A percentile compares a stretch with the other conserved stretches of the same genome.
phyloP scores from a whole-genome alignment of 2,888 invertebrate species.

The Bombylius discolor region DNA sequence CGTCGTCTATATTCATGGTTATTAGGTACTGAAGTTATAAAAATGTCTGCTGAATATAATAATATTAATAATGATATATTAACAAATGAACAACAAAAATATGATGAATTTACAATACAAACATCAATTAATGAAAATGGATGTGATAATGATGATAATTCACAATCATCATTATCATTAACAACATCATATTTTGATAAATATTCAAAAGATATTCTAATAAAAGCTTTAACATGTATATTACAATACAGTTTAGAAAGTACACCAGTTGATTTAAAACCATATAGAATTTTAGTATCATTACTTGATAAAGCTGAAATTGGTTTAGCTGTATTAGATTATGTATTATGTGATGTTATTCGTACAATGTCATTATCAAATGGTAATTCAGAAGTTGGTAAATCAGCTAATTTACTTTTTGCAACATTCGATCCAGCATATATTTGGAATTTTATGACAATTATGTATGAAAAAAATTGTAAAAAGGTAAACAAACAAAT shows the following conservation, averaged over 20 bases:
- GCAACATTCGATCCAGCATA: constrained; percentile 73
- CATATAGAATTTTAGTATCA: constrained; percentile 68
- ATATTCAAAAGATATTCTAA: constrained; percentile 53
- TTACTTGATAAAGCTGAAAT: constrained; percentile 79
- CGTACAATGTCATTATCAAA: constrained; percentile 45
- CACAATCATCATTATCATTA: constrained; percentile 1
- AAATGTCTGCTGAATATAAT: constrained; percentile 36
- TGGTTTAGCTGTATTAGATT: constrained; percentile 62
- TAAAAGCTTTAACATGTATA: constrained; percentile 49
- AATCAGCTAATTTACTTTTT: constrained; percentile 73
- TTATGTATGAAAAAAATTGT: constrained; percentile 47
- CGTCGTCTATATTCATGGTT: constrained; percentile 75
- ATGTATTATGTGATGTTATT: constrained; percentile 66
- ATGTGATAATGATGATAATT: background rate
- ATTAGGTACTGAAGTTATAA: constrained; percentile 53
- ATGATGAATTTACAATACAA: too few species aligned
- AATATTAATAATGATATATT: constrained; percentile 19
- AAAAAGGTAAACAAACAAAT: background rate
- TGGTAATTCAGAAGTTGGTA: constrained; percentile 54
- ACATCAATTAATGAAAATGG: background rate
- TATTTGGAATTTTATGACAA: constrained; percentile 69
- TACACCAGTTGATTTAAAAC: constrained; percentile 48
- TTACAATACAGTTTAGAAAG: constrained; percentile 43
- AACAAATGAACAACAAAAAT: constrained; percentile 5
- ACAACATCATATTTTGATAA: constrained; percentile 46